Conservation (phyloP, 2,113 vertebrate species). For the Daubentonia madagascariensis region DNA sequence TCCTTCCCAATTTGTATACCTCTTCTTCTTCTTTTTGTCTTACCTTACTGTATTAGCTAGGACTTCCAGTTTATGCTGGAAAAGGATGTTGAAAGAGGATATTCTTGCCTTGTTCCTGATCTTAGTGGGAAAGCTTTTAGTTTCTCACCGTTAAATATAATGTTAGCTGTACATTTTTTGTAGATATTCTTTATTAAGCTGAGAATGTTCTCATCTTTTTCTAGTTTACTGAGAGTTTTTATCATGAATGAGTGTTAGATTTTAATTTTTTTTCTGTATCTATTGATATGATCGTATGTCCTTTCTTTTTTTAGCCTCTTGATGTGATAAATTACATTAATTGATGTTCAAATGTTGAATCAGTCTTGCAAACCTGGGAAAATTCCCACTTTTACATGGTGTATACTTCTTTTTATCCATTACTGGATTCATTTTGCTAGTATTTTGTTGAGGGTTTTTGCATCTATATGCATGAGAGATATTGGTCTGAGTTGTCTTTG, state of each 20-base stretch:
- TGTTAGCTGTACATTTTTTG: background rate
- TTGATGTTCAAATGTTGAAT: background rate
- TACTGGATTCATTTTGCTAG: background rate
- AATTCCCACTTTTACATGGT: background rate
- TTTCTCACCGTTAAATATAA: background rate
- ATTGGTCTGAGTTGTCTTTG: background rate
- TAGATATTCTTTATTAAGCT: background rate
- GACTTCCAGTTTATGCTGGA: background rate
- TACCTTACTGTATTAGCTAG: background rate
- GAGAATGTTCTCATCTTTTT: background rate
- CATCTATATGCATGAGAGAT: background rate
- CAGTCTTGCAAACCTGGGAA: background rate
- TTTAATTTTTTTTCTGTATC: background rate
- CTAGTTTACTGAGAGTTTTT: background rate
- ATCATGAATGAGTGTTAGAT: background rate
- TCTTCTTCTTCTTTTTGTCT: background rate
- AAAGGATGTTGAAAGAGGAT: background rate
- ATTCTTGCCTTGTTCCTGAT: background rate
- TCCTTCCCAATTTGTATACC: background rate
- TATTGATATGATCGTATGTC: background rate
- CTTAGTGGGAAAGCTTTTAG: background rate
- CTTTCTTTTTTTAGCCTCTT: background rate
- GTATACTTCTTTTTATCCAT: background rate
- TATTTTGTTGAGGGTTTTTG: background rate
- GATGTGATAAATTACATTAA: background rate